These are phyloP conservation scores for Neopelma chrysocephalum DNA, from an alignment of 2,797 vertebrate genomes.

Conservation along the genomic window DNA sequence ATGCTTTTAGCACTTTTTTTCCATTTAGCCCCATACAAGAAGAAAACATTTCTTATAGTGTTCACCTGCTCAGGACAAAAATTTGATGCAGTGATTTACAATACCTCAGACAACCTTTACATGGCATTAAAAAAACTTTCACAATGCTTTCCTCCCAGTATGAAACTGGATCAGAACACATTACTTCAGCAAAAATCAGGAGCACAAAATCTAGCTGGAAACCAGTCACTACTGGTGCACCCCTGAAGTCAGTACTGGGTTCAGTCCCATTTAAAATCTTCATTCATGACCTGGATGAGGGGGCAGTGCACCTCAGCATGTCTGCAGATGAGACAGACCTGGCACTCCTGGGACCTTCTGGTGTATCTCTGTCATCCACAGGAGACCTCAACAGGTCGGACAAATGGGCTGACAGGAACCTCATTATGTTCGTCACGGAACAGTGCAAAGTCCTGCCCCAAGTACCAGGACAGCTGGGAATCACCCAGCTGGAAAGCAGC, in stretches of 20 bases:
- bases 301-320: accelerated
- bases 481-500: background rate
- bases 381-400: background rate
- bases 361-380: background rate
- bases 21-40: background rate
- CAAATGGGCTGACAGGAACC: background rate
- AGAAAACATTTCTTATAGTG: background rate
- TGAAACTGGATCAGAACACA: background rate
- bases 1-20: background rate
- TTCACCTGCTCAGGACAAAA: background rate
- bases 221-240: background rate
- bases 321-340: background rate
- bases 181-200: background rate
- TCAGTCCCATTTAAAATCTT: background rate
- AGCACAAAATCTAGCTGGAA: background rate
- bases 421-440: background rate
- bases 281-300: background rate
- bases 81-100: background rate
- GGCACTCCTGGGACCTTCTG: background rate
- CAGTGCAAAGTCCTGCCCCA: background rate
- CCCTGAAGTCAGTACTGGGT: background rate
- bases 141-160: background rate
- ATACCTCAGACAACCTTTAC: background rate
- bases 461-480: background rate
- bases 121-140: background rate